phyloP scores from a whole-genome alignment of 2,113 vertebrate genomes.

The Halcyon malimbica region DNA sequence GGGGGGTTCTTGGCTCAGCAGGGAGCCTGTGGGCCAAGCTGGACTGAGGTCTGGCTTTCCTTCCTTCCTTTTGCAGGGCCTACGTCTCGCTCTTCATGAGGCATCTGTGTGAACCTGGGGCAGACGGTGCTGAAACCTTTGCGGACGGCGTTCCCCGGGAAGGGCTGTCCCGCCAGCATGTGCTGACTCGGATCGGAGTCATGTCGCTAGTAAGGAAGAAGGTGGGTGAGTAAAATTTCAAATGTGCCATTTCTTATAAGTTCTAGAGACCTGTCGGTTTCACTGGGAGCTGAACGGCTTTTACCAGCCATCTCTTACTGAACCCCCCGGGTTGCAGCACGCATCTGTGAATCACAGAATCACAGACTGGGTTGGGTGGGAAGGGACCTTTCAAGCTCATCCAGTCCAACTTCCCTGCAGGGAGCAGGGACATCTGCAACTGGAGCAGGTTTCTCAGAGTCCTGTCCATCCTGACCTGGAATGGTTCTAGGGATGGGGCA shows the following conservation, averaged over 20 bases:
- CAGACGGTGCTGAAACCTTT: slow-evolving; percentile 93
- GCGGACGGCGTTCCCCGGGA: slow-evolving; percentile 95
- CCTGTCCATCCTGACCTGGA: not conserved
- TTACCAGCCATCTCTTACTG: accelerated
- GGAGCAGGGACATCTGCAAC: not conserved
- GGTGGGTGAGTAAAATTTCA: slow-evolving; percentile 77
- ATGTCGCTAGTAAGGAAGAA: slow-evolving; percentile 99
- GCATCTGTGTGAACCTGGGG: slow-evolving; percentile 94
- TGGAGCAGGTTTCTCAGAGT: not conserved
- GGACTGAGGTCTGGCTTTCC: not conserved
- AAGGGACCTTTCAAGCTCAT: not conserved
- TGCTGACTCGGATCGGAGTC: slow-evolving; percentile 95
- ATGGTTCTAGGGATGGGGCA: not conserved
- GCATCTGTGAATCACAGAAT: accelerated
- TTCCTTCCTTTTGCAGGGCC: slow-evolving; percentile 75
- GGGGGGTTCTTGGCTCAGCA: not conserved
- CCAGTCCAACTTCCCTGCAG: not conserved
- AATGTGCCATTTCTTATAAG: not conserved
- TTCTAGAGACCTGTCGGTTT: not conserved
- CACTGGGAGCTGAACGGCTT: not conserved
- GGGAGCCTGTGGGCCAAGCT: accelerated
- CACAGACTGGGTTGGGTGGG: not conserved
- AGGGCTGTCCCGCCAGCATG: slow-evolving; percentile 94
- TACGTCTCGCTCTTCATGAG: slow-evolving; percentile 98
- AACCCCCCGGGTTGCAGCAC: not conserved